Conservation (phyloP, 2,113 vertebrate genomes). For the Pleuronectes platessa region DNA sequence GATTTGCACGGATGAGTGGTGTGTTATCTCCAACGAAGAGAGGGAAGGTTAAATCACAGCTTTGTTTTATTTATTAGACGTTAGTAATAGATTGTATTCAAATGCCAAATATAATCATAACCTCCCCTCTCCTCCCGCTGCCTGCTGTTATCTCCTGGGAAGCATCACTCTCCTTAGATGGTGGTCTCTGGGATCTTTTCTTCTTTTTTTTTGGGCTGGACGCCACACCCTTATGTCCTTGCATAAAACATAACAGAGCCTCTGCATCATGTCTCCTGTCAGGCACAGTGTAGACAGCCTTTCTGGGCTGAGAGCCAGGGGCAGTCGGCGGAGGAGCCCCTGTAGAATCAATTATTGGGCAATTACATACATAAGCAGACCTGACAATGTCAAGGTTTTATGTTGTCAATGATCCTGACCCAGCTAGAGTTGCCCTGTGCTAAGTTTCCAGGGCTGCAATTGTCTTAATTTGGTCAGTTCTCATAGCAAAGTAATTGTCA, state of each 20-base stretch:
- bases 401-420: slow-evolving; percentile 39
- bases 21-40: slow-evolving; percentile 1
- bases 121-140: background rate
- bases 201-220: slow-evolving; percentile 23
- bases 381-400: slow-evolving; percentile 55
- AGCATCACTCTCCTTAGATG: slow-evolving; percentile 39
- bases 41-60: slow-evolving; percentile 30
- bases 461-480: background rate
- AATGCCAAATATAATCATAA: slow-evolving; percentile 26
- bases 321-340: slow-evolving; percentile 55
- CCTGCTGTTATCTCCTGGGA: slow-evolving; percentile 13
- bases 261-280: slow-evolving; percentile 53
- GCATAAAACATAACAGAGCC: slow-evolving; percentile 62
- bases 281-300: slow-evolving; percentile 42
- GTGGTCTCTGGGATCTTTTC: slow-evolving; percentile 36
- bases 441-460: background rate
- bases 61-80: slow-evolving; percentile 41
- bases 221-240: slow-evolving; percentile 57
- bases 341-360: slow-evolving; percentile 55
- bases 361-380: slow-evolving; percentile 49
- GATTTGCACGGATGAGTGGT: slow-evolving; percentile 13
- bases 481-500: background rate
- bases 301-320: slow-evolving; percentile 47
- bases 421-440: background rate
- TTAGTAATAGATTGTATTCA: slow-evolving; percentile 24